Conservation (phyloP, 2,888 invertebrate species). For the Drosophila tripunctata region DNA sequence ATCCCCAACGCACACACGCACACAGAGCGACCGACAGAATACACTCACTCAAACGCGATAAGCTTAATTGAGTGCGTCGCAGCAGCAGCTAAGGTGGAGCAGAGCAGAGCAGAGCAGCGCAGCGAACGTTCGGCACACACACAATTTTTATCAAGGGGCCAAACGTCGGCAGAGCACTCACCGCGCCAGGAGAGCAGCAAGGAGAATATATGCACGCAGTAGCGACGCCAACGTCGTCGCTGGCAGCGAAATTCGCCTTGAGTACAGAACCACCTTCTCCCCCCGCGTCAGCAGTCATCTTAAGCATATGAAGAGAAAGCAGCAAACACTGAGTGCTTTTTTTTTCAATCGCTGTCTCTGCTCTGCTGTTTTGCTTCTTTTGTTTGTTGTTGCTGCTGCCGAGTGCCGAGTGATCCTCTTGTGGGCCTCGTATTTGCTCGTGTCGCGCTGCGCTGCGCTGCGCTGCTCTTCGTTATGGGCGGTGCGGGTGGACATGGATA, state of each 20-base stretch:
- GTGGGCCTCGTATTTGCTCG: conserved; percentile 13
- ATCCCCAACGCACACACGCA: conserved; percentile 56
- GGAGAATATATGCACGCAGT: conserved; percentile 64
- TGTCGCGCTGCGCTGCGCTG: too few relatives aligned
- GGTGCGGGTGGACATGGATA: conserved; percentile 56
- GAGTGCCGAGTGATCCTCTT: conserved; percentile 43
- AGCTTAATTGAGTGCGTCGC: conserved; percentile 74
- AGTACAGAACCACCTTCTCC: conserved; percentile 40
- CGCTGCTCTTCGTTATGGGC: conserved; percentile 30
- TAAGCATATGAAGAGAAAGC: conserved; percentile 68
- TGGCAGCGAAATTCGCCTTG: conserved; percentile 48
- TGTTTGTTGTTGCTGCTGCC: conserved; percentile 14
- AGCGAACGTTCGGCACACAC: too few relatives aligned
- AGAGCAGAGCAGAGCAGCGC: conserved; percentile 33
- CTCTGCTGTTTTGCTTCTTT: conserved; percentile 42
- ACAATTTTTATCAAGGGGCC: conserved; percentile 73
- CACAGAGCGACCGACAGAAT: conserved; percentile 7
- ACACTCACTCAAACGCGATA: conserved; percentile 61
- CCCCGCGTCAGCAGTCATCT: too few relatives aligned
- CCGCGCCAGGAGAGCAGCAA: conserved; percentile 73
- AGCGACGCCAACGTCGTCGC: conserved; percentile 21
- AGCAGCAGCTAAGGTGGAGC: conserved; percentile 39
- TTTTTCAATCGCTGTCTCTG: conserved; percentile 22
- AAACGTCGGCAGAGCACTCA: conserved; percentile 49
- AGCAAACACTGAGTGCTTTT: conserved; percentile 53